Evolutionary conservation across 2,113 vertebrate genomes (phyloP), one percentile per base, ranked within the genome.

Genomic region (Atractosteus spatula): DNA sequence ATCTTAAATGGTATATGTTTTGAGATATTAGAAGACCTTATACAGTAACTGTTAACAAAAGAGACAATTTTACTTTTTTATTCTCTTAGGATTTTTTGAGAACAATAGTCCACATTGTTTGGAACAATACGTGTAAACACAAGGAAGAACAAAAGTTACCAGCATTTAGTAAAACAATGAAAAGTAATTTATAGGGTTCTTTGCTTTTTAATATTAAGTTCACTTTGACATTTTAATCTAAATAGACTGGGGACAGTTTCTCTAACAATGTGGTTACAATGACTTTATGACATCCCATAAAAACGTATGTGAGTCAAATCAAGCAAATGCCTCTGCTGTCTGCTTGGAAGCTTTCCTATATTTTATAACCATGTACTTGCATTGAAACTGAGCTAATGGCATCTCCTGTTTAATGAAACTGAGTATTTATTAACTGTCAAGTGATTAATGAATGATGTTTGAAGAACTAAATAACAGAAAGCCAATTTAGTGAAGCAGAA

Each of bases 371-470:
- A 79, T 66, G 66, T 68, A 44, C 44, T 73, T 73, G 71, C 47
- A 55, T 56, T 69, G 0, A 41, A 84, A 68, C 80, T 62, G 70
- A 82, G 73, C 14, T 73, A 85, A 80, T 70, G 41, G 45, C 64
- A 77, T 74, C 47, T 71, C 12, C 62, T 13, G 81, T 85, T 82
- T 79, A 90, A 84, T 81, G 61, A 75, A 79, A 86, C 74, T 77
- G 66, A 12, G 63, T 77, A 82, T 80, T 29, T 76, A 88, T 83
- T 82, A 84, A 66, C 70, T 80, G 73, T 79, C 54, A 74, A 70
- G 80, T 84, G 74, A 89, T 86, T 85, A 85, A 88, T 84, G 81
- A 73, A 80, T 78, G 62, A 69, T 78, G 54, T 80, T 84, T 79
- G 62, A 71, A 79, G 51, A 81, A 54, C 78, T 79, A 81, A 86